A percentile compares a stretch with the other conserved stretches of the same genome.
phyloP scores from a whole-genome alignment of 2,888 invertebrate genomes.

The Meiosimyza decipiens region DNA sequence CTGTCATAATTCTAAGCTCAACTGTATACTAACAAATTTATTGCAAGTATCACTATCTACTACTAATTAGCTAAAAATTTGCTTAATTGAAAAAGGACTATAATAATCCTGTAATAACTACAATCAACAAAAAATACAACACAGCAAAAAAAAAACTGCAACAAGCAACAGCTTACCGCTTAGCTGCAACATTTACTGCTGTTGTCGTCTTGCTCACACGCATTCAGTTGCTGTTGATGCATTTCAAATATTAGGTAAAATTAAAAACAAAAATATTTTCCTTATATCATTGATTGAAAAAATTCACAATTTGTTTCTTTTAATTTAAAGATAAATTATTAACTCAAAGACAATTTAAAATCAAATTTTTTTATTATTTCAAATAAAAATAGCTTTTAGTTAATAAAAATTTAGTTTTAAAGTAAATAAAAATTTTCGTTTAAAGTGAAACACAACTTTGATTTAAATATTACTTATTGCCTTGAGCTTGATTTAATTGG shows the following conservation, averaged over 20 bases:
- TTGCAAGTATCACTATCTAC: too few relatives aligned
- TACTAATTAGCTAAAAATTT: too few relatives aligned
- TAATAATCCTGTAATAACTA: slow-evolving; percentile 1
- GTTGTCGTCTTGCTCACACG: not conserved
- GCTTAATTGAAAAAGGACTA: not conserved
- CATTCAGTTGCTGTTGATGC: slow-evolving; percentile 30
- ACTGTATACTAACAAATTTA: too few relatives aligned
- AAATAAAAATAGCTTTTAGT: too few relatives aligned
- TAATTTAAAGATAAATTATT: not conserved
- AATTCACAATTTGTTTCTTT: too few relatives aligned
- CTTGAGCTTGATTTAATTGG: not conserved
- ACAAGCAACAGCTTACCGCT: slow-evolving; percentile 10
- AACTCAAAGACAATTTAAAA: too few relatives aligned
- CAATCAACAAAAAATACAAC: not conserved
- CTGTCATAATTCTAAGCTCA: too few relatives aligned
- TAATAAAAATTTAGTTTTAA: too few relatives aligned
- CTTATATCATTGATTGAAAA: not conserved
- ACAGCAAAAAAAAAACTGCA: not conserved
- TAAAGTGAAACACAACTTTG: too few relatives aligned
- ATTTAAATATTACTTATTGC: not conserved
- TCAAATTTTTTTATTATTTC: too few relatives aligned
- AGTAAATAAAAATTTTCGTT: too few relatives aligned
- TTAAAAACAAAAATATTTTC: slow-evolving; percentile 40
- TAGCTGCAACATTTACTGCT: slow-evolving; percentile 40
- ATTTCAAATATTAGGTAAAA: slow-evolving; percentile 58